These are phyloP conservation scores for Marcusenius ussheri DNA, from an alignment of 2,113 vertebrate genomes.

Conservation along the genomic window DNA sequence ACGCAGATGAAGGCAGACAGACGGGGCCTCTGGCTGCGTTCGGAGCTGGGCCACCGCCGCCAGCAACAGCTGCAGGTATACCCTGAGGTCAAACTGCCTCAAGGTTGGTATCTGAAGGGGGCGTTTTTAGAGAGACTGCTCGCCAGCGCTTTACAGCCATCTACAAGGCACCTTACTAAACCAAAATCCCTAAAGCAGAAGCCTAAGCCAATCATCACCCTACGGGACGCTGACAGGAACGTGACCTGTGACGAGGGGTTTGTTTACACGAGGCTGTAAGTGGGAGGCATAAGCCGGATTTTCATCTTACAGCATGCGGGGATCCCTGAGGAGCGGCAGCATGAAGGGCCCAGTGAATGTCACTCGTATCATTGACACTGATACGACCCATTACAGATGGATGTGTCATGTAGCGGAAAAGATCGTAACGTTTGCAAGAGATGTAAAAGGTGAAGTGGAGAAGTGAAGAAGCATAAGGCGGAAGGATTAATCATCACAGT, in stretches of 20 bases:
- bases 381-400: background rate
- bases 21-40: conserved; percentile 9
- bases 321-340: background rate
- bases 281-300: background rate
- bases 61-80: conserved; percentile 20
- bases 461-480: background rate
- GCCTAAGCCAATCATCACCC: background rate
- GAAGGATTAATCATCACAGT: background rate
- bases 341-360: background rate
- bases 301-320: background rate
- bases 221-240: background rate
- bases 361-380: background rate
- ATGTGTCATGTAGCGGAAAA: background rate
- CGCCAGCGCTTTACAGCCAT: background rate
- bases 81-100: conserved; percentile 23
- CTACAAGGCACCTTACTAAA: background rate
- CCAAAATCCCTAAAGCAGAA: background rate
- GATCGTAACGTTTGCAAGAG: background rate
- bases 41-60: background rate
- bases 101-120: background rate
- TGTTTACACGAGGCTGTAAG: background rate
- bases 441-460: background rate
- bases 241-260: background rate
- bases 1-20: conserved; percentile 50
- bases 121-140: background rate